phyloP scores from a whole-genome alignment of 2,888 invertebrate species.

The Torymus texanus region DNA sequence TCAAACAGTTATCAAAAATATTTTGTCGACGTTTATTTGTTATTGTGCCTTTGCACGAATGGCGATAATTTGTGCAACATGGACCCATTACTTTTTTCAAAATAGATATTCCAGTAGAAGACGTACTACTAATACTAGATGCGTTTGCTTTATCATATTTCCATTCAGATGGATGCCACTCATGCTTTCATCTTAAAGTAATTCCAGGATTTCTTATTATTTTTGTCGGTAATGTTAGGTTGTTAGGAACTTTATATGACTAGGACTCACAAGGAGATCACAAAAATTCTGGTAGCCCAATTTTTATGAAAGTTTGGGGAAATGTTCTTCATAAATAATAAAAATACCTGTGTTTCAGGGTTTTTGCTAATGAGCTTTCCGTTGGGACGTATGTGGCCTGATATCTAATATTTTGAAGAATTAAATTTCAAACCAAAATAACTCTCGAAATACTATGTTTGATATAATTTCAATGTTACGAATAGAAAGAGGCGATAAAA shows the following conservation, averaged over 20 bases:
- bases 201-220: not conserved
- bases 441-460: too few relatives aligned
- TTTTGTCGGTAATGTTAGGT: not conserved
- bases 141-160: not conserved
- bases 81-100: slow-evolving; percentile 1
- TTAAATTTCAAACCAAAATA: too few relatives aligned
- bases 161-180: not conserved
- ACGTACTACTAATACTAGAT: not conserved
- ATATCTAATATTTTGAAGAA: too few relatives aligned
- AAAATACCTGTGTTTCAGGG: too few relatives aligned
- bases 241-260: slow-evolving; percentile 1
- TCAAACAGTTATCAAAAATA: not conserved
- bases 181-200: not conserved
- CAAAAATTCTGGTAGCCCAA: too few relatives aligned
- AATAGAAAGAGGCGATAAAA: too few relatives aligned
- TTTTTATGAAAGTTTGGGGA: too few relatives aligned
- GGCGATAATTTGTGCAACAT: not conserved
- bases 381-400: too few relatives aligned
- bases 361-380: too few relatives aligned
- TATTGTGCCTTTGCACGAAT: not conserved
- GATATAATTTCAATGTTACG: too few relatives aligned
- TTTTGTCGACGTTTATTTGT: not conserved
- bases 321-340: too few relatives aligned
- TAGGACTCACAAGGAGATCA: too few relatives aligned
- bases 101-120: not conserved